Evolutionary conservation across 2,888 invertebrate genomes (phyloP).

Genomic region (Rhagonycha lutea): DNA sequence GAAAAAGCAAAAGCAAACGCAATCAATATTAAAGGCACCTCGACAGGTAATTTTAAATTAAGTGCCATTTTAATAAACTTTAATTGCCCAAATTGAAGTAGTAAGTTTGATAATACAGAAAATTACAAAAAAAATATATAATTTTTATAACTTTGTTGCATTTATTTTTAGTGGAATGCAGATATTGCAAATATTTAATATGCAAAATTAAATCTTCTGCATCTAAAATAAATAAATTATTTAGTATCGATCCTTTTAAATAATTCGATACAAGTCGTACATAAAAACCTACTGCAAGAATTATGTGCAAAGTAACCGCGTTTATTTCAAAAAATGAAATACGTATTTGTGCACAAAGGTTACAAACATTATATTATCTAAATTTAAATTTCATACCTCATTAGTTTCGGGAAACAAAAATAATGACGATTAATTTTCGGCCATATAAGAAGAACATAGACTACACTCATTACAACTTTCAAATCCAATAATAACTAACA

Average conservation of each 20-base stretch:
- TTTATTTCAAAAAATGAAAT: background rate
- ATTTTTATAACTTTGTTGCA: background rate
- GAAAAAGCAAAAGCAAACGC: conserved; percentile 21
- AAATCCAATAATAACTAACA: background rate
- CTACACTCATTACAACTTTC: background rate
- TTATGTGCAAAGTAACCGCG: background rate
- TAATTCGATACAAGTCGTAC: background rate
- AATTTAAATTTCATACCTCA: background rate
- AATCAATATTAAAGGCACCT: conserved; percentile 23
- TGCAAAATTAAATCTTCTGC: background rate
- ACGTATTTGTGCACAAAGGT: background rate
- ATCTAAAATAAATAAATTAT: background rate
- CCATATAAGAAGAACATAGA: background rate
- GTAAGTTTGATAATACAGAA: background rate
- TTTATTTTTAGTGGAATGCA: background rate
- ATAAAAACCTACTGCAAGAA: background rate
- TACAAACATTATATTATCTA: background rate
- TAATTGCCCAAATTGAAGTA: background rate
- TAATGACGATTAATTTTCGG: background rate
- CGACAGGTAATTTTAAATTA: conserved; percentile 13
- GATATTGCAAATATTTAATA: background rate
- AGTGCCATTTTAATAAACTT: background rate
- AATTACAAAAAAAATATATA: background rate
- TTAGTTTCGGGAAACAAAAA: background rate
- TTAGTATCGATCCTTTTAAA: background rate